Evolutionary conservation across 2,113 vertebrate species (phyloP).

Genomic region (Tursiops truncatus): DNA sequence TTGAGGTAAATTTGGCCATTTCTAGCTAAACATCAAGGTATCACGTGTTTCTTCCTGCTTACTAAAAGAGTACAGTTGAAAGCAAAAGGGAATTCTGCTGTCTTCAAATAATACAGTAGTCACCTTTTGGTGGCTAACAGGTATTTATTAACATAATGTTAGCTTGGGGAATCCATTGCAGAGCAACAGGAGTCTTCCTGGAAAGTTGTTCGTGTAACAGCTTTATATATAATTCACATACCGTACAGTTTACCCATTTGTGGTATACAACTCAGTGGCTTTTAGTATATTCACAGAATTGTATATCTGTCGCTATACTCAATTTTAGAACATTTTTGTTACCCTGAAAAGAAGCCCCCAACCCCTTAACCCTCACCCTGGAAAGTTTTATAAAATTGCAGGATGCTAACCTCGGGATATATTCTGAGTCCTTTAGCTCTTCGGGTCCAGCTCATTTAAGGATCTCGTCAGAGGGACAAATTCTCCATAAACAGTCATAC

Average conservation of each 20-base stretch:
- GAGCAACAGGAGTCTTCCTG: not conserved
- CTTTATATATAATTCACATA: constrained; percentile 13
- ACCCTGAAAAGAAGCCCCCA: not conserved
- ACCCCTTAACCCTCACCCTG: not conserved
- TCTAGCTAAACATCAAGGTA: not conserved
- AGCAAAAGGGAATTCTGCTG: not conserved
- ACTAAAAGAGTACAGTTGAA: not conserved
- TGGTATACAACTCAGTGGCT: not conserved
- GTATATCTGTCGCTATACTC: not conserved
- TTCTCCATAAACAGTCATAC: not conserved
- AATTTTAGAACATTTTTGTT: constrained; percentile 49
- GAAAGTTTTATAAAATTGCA: not conserved
- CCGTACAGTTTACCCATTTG: not conserved
- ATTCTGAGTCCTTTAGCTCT: not conserved
- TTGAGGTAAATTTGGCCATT: not conserved
- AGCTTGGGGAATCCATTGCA: not conserved
- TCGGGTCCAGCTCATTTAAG: not conserved
- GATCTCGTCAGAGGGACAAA: not conserved
- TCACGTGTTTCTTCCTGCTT: not conserved
- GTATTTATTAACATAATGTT: not conserved
- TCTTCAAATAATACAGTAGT: not conserved
- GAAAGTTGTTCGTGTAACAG: not conserved
- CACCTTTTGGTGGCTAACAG: not conserved
- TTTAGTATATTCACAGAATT: not conserved
- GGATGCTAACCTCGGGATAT: not conserved